Conservation (phyloP, 2,888 invertebrate species). For the Zelleria hepariella region DNA sequence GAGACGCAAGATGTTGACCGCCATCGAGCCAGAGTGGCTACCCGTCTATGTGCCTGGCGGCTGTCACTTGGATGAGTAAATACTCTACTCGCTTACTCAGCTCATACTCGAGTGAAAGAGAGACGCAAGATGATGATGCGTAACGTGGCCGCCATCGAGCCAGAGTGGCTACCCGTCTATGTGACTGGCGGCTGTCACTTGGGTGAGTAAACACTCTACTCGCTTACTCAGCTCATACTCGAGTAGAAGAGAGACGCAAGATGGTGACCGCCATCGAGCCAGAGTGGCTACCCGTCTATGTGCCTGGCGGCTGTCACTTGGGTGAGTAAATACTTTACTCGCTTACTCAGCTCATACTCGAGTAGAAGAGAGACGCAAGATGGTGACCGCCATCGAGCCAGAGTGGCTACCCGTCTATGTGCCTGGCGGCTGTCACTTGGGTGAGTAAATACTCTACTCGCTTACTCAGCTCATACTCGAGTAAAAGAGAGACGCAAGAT, state of each 20-base stretch:
- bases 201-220: constrained; percentile 56
- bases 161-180: constrained; percentile 91
- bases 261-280: constrained; percentile 91
- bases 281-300: constrained; percentile 91
- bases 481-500: no score
- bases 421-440: constrained; percentile 82
- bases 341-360: no score
- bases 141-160: constrained; percentile 90
- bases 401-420: constrained; percentile 93
- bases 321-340: no score
- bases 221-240: no score
- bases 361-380: constrained; percentile 72
- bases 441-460: no score
- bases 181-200: constrained; percentile 84
- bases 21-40: no score
- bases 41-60: no score
- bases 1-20: no score
- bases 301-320: constrained; percentile 82
- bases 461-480: no score
- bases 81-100: no score
- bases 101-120: constrained; percentile 82
- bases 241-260: constrained; percentile 71
- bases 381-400: constrained; percentile 90
- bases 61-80: no score
- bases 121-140: constrained; percentile 83